A percentile compares a stretch with the other conserved stretches of the same genome.
These are phyloP conservation scores for Xylocampa areola DNA, from an alignment of 2,888 invertebrate genomes.

Conservation along the genomic window DNA sequence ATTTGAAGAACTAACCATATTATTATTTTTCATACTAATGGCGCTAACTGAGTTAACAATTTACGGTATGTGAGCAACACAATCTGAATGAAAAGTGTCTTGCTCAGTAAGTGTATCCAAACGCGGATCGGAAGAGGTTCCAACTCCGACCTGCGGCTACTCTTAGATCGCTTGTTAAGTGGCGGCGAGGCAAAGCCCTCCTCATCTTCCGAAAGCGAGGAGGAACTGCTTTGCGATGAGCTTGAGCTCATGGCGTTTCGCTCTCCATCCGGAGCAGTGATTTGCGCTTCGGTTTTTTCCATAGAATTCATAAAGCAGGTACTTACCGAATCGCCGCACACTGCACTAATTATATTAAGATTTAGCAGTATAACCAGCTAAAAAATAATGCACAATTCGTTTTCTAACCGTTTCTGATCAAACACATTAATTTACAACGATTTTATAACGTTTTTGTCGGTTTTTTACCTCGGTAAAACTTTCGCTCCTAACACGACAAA, in stretches of 20 bases:
- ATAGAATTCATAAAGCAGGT: neutral
- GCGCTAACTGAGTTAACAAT: neutral
- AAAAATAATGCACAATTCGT: too few species aligned
- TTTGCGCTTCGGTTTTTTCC: neutral
- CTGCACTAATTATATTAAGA: too few species aligned
- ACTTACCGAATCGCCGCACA: too few species aligned
- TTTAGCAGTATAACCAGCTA: too few species aligned
- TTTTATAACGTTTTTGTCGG: too few species aligned
- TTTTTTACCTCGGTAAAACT: too few species aligned
- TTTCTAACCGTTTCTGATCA: too few species aligned
- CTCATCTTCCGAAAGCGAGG: neutral
- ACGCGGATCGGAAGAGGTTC: neutral
- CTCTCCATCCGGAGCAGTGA: slow-evolving; percentile 1
- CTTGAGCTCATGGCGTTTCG: neutral
- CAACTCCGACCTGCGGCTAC: neutral
- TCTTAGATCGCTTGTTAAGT: neutral
- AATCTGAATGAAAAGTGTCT: neutral
- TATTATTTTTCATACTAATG: neutral
- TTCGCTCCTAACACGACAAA: too few species aligned
- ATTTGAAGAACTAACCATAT: neutral
- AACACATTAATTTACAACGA: too few species aligned
- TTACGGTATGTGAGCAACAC: neutral
- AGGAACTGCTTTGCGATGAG: too few species aligned
- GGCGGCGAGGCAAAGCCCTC: neutral
- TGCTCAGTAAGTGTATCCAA: neutral